Evolutionary conservation across 1,140 invertebrate species (phyloP).

Genomic region (Bicyclus anynana): DNA sequence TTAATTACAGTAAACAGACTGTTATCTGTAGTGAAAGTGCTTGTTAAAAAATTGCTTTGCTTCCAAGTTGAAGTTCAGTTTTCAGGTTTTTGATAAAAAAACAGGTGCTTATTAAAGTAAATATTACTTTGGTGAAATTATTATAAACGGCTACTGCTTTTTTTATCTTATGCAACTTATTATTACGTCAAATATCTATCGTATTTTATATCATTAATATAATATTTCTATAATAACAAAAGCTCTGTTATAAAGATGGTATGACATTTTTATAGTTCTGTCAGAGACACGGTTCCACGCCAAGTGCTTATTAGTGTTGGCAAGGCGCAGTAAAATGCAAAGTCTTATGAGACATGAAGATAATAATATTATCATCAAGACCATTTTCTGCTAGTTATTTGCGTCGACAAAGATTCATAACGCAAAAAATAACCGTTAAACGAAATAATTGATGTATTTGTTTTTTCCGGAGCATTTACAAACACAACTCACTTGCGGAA

Average conservation of each 20-base stretch:
- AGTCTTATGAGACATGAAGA: neutral
- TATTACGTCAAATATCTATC: too few relatives aligned
- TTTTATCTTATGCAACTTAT: too few relatives aligned
- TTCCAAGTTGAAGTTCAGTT: slow-evolving; percentile 43
- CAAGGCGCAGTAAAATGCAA: neutral
- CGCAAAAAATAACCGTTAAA: neutral
- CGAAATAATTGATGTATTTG: too few relatives aligned
- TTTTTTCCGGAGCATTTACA: too few relatives aligned
- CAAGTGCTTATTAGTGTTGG: neutral
- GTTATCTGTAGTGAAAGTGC: slow-evolving; percentile 63
- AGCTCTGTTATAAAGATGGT: neutral
- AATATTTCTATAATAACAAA: neutral
- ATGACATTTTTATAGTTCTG: slow-evolving; percentile 1
- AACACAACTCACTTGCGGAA: too few relatives aligned
- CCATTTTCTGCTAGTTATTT: neutral
- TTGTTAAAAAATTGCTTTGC: slow-evolving; percentile 59
- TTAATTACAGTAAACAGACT: slow-evolving; percentile 56
- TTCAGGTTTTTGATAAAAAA: slow-evolving; percentile 40
- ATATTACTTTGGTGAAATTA: neutral
- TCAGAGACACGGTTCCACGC: neutral
- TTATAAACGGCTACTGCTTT: too few relatives aligned
- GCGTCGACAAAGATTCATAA: neutral
- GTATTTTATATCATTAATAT: too few relatives aligned
- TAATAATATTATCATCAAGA: neutral
- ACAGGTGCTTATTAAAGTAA: slow-evolving; percentile 29